phyloP scores from a whole-genome alignment of 2,113 vertebrate genomes.

The Tachycineta bicolor region DNA sequence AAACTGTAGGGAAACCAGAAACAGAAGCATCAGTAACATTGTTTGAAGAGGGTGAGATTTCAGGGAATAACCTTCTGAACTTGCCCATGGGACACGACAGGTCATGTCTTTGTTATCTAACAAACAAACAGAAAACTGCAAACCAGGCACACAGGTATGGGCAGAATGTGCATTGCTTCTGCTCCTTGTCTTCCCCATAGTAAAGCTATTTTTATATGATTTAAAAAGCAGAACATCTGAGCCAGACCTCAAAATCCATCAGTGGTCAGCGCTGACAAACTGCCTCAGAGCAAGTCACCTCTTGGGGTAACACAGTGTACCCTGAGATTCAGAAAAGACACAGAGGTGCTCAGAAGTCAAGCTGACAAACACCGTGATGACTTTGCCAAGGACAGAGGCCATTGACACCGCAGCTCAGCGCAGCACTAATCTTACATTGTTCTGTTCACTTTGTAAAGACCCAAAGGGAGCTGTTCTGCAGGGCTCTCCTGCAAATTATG shows the following conservation, averaged over 20 bases:
- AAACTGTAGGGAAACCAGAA: slow-evolving; percentile 81
- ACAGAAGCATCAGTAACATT: not conserved
- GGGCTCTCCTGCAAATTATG: not conserved
- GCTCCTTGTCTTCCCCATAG: not conserved
- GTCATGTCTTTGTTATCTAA: not conserved
- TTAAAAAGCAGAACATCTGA: not conserved
- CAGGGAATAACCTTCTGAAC: not conserved
- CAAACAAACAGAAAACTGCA: not conserved
- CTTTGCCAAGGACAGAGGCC: not conserved
- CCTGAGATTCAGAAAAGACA: not conserved
- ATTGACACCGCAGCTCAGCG: not conserved
- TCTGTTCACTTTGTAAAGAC: not conserved
- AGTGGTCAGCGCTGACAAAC: not conserved
- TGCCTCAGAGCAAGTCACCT: not conserved
- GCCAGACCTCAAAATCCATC: not conserved
- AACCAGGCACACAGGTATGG: not conserved
- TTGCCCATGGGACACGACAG: not conserved
- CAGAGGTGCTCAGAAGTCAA: not conserved
- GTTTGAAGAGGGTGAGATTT: not conserved
- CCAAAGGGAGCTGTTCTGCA: not conserved
- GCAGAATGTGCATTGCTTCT: not conserved
- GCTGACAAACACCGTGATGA: not conserved
- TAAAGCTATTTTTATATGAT: not conserved
- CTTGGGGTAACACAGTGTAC: not conserved
- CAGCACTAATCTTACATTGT: not conserved